Evolutionary conservation across 2,888 invertebrate genomes (phyloP).

Genomic region (Tinea trinotella): DNA sequence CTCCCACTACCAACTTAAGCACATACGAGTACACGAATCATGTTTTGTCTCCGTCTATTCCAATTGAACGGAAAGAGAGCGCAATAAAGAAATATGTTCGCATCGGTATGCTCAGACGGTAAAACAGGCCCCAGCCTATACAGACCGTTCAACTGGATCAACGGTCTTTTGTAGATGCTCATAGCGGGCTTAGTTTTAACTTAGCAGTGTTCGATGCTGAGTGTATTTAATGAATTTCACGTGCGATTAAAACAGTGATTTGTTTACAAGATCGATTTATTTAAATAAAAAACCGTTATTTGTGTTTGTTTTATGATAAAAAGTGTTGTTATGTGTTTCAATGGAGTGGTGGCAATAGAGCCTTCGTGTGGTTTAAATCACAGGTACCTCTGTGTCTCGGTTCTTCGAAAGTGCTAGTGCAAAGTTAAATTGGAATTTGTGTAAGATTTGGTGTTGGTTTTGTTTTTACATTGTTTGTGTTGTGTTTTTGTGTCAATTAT

Average conservation of each 20-base stretch:
- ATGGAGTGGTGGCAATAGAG: slow-evolving; percentile 35
- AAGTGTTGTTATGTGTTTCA: background rate
- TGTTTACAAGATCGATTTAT: slow-evolving; percentile 4
- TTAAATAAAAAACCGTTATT: slow-evolving; percentile 11
- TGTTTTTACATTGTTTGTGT: slow-evolving; percentile 1
- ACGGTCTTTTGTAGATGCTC: slow-evolving; percentile 65
- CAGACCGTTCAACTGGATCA: slow-evolving; percentile 65
- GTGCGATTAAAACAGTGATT: slow-evolving; percentile 27
- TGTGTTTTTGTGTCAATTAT: slow-evolving; percentile 31
- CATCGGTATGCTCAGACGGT: slow-evolving; percentile 40
- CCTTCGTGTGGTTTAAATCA: slow-evolving; percentile 54
- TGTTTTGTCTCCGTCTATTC: slow-evolving; percentile 33
- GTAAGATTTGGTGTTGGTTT: slow-evolving; percentile 38
- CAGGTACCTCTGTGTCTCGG: slow-evolving; percentile 55
- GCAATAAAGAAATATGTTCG: slow-evolving; percentile 26
- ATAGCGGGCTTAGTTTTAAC: slow-evolving; percentile 66
- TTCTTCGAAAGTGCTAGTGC: slow-evolving; percentile 65
- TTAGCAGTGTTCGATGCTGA: slow-evolving; percentile 54
- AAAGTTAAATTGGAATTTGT: slow-evolving; percentile 59
- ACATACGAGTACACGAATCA: slow-evolving; percentile 31
- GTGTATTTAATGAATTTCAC: slow-evolving; percentile 47
- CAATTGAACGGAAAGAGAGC: slow-evolving; percentile 34
- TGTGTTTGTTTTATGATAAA: slow-evolving; percentile 1
- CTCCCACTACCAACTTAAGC: slow-evolving; percentile 40
- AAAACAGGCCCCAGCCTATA: slow-evolving; percentile 55